These are phyloP conservation scores for Glandiceps talaboti DNA, from an alignment of 53 echinoderm and acorn worm species.

Conservation along the genomic window DNA sequence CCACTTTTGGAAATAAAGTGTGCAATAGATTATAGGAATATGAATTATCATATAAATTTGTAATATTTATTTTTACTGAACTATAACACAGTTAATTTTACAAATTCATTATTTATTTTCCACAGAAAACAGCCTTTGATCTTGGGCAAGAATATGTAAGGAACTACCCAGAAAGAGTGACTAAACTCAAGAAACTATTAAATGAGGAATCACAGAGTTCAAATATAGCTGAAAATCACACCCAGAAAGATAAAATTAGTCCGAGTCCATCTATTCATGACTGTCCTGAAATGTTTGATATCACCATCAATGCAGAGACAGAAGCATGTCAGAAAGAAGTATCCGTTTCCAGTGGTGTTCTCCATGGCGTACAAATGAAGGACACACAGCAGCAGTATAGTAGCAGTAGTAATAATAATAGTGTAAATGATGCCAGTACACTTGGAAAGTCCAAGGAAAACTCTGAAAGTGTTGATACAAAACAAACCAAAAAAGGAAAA, in stretches of 20 bases:
- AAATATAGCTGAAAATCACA: background rate
- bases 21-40: too few relatives aligned
- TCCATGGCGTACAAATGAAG: background rate
- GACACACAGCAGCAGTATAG: too few relatives aligned
- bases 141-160: conserved; percentile 65
- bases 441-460: too few relatives aligned
- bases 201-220: background rate
- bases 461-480: too few relatives aligned
- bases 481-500: background rate
- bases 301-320: background rate
- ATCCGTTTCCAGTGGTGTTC: background rate
- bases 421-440: too few relatives aligned
- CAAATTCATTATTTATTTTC: background rate
- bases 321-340: background rate
- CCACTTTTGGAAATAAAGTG: too few relatives aligned
- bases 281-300: background rate
- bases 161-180: conserved; percentile 59
- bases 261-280: background rate
- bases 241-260: background rate
- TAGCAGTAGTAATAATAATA: too few relatives aligned
- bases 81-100: too few relatives aligned
- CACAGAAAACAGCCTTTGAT: conserved; percentile 55
- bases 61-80: too few relatives aligned
- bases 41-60: too few relatives aligned
- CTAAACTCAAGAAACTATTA: conserved; percentile 15